phyloP scores from a whole-genome alignment of 2,797 vertebrate species.

The Falco novaeseelandiae region DNA sequence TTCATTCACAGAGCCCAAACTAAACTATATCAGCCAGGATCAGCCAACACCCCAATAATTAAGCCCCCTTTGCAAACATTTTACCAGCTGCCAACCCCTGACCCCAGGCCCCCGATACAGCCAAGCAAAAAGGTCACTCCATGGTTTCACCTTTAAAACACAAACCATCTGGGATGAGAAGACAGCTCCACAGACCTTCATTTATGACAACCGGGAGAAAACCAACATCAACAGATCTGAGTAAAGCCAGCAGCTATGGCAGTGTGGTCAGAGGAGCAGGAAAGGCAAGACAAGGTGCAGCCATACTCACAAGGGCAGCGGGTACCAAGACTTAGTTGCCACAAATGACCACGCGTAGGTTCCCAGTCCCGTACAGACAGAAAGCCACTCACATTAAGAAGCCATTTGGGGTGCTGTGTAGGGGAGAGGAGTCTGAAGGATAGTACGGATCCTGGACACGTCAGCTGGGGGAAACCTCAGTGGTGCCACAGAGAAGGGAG shows the following conservation, averaged over 20 bases:
- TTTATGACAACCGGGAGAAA: background rate
- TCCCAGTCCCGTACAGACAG: background rate
- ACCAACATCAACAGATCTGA: background rate
- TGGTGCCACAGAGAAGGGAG: background rate
- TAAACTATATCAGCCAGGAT: background rate
- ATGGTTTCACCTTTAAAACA: background rate
- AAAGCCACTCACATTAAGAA: accelerated
- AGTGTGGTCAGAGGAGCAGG: accelerated
- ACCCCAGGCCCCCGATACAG: background rate
- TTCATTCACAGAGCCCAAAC: background rate
- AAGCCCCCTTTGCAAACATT: background rate
- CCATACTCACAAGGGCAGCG: background rate
- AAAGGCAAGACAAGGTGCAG: background rate
- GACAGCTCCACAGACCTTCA: background rate
- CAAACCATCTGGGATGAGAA: background rate
- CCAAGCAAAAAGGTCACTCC: background rate
- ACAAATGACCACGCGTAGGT: background rate
- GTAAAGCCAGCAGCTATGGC: background rate
- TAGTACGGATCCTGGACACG: background rate
- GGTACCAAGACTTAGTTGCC: background rate
- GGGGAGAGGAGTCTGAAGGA: background rate
- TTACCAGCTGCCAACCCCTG: background rate
- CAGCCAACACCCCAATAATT: background rate
- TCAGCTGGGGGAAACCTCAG: background rate
- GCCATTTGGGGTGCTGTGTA: background rate